Conservation (phyloP, 2,888 invertebrate genomes). For the Tenodera sinensis region DNA sequence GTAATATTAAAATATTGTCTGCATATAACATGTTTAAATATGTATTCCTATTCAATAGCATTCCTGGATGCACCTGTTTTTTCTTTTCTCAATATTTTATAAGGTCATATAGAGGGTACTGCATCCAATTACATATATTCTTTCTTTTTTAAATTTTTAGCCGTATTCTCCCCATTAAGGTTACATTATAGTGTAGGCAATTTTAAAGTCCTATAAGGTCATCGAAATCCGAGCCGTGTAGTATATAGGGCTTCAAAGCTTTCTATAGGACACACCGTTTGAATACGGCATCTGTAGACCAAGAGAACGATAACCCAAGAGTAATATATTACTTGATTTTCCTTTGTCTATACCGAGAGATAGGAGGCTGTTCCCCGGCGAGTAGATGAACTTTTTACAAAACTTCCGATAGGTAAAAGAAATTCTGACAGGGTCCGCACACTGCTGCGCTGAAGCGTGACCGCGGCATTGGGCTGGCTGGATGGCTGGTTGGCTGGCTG, state of each 20-base stretch:
- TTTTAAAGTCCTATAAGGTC: not conserved
- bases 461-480: not conserved
- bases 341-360: not conserved
- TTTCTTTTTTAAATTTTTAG: too few species aligned
- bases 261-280: not conserved
- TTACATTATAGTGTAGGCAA: not conserved
- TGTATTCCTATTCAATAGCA: too few species aligned
- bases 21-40: too few species aligned
- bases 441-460: constrained; percentile 2
- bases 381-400: constrained; percentile 13
- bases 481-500: not conserved
- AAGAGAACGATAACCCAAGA: not conserved
- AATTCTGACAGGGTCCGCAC: constrained; percentile 15
- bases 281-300: not conserved
- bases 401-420: constrained; percentile 8
- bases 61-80: too few species aligned
- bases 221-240: not conserved
- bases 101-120: too few species aligned
- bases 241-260: not conserved
- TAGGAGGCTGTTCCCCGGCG: not conserved
- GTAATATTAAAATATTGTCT: too few species aligned
- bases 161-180: too few species aligned
- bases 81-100: too few species aligned
- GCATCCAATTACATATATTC: too few species aligned
- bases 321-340: not conserved